phyloP scores from a whole-genome alignment of 2,113 vertebrate species.

The Verasper variegatus region DNA sequence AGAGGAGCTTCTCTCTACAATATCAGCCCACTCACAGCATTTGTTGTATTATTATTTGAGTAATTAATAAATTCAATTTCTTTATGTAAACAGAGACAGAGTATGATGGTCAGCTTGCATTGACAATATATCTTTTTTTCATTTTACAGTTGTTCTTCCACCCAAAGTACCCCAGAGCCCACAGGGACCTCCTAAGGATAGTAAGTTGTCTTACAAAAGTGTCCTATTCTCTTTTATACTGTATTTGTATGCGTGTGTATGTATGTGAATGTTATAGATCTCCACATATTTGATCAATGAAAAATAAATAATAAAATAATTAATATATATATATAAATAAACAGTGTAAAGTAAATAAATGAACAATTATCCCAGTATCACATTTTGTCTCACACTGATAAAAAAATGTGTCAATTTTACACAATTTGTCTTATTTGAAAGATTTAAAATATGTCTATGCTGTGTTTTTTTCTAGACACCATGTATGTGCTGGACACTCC shows the following conservation, averaged over 20 bases:
- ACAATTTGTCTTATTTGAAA: no score
- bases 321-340: no score
- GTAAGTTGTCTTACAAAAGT: slow-evolving; percentile 45
- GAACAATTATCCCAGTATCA: no score
- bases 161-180: rapidly evolving
- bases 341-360: no score
- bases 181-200: rapidly evolving
- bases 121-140: slow-evolving; percentile 9
- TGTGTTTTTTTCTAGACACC: slow-evolving; percentile 70
- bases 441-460: background rate
- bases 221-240: background rate
- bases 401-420: no score
- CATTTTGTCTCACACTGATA: no score
- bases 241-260: background rate
- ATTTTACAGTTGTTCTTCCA: slow-evolving; percentile 47
- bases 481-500: slow-evolving; percentile 90
- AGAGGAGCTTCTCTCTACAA: slow-evolving; percentile 31
- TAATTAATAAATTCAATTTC: background rate
- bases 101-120: background rate
- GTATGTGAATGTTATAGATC: background rate
- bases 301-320: background rate
- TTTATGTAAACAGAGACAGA: no score
- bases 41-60: slow-evolving; percentile 8
- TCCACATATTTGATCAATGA: background rate
- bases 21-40: slow-evolving; percentile 27